Conservation (phyloP, 1,140 invertebrate species). For the Scaptomyza pallida region DNA sequence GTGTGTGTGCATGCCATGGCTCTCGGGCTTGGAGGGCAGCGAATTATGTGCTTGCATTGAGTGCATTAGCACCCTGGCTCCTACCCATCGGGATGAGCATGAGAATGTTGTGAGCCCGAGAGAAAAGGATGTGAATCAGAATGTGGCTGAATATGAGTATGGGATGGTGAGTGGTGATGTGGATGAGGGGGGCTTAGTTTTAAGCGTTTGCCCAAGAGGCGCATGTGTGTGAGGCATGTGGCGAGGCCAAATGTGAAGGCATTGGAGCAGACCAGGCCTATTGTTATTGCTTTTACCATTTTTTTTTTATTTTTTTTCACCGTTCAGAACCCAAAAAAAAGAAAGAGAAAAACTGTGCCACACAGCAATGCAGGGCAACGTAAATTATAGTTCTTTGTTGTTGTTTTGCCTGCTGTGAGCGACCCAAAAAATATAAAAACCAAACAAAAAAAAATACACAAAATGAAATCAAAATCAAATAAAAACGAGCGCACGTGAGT, state of each 20-base stretch:
- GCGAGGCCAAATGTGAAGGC: constrained; percentile 46
- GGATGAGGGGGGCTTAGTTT: constrained; percentile 74
- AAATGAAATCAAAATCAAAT: constrained; percentile 78
- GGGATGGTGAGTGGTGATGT: constrained; percentile 24
- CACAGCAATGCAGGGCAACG: constrained; percentile 57
- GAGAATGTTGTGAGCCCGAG: background rate
- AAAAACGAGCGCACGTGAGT: constrained; percentile 73
- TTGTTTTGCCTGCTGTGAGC: constrained; percentile 34
- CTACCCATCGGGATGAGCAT: constrained; percentile 21
- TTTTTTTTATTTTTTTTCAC: constrained; percentile 7
- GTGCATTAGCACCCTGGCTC: constrained; percentile 74
- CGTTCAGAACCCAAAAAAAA: constrained; percentile 28
- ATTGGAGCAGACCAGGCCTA: constrained; percentile 22
- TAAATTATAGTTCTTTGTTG: constrained; percentile 59
- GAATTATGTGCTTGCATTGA: constrained; percentile 78
- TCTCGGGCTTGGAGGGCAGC: constrained; percentile 68
- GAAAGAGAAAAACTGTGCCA: constrained; percentile 32
- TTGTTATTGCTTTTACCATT: constrained; percentile 34
- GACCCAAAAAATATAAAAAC: constrained; percentile 47
- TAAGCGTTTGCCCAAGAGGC: constrained; percentile 69
- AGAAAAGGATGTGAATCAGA: background rate
- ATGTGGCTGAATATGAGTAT: constrained; percentile 1
- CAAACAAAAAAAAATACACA: background rate
- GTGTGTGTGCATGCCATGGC: constrained; percentile 46
- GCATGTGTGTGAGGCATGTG: constrained; percentile 27